A percentile compares a stretch with the other conserved stretches of the same genome.
phyloP scores from a whole-genome alignment of 2,797 vertebrate species.

The Dendrocincla tyrannina region DNA sequence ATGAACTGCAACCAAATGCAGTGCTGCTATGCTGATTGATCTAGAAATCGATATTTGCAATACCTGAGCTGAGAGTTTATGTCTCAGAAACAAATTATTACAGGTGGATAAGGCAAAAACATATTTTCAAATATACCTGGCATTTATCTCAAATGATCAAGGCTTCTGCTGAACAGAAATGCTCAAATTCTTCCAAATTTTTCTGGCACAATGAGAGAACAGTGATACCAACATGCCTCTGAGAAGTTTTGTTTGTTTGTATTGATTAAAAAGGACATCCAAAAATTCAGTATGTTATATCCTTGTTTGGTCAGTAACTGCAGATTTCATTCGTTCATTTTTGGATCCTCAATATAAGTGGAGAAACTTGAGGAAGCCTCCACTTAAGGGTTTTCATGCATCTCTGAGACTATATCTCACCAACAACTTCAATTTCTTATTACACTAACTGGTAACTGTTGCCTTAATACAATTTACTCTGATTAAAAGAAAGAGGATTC shows the following conservation, averaged over 20 bases:
- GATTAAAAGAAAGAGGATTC: not conserved
- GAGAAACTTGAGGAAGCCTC: not conserved
- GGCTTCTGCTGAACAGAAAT: not conserved
- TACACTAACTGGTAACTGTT: not conserved
- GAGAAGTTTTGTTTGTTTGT: not conserved
- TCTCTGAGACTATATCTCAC: not conserved
- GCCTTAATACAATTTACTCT: not conserved
- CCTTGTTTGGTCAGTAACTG: not conserved
- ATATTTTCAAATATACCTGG: not conserved
- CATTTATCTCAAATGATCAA: not conserved
- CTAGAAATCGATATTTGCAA: not conserved
- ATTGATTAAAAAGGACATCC: not conserved
- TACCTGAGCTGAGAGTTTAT: not conserved
- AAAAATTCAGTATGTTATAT: not conserved
- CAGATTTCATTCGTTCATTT: not conserved
- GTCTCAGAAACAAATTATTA: not conserved
- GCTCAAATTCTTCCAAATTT: not conserved
- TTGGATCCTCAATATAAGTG: not conserved
- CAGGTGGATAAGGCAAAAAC: not conserved
- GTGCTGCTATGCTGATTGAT: not conserved
- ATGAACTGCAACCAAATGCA: not conserved
- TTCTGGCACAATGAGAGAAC: not conserved
- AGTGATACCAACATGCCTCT: not conserved
- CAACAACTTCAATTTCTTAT: not conserved
- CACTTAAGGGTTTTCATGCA: not conserved